Evolutionary conservation across 2,888 invertebrate species (phyloP).

Genomic region (Tenthredo mesomela): DNA sequence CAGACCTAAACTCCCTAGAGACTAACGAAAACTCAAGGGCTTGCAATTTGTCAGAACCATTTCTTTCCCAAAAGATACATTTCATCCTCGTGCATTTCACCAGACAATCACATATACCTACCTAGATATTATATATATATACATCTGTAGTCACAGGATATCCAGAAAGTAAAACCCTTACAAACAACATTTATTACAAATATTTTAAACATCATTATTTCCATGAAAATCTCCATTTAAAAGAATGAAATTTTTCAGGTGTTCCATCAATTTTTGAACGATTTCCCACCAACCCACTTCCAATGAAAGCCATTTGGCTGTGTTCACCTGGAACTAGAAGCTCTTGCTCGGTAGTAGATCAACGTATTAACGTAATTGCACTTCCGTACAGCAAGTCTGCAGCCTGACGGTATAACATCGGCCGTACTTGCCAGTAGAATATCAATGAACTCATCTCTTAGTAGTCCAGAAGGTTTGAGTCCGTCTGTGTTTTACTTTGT

Average conservation of each 20-base stretch:
- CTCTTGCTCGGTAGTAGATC: slow-evolving; percentile 67
- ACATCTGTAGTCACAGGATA: background rate
- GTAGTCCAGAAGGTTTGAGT: background rate
- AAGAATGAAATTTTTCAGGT: background rate
- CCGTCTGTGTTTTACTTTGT: background rate
- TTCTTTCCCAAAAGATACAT: slow-evolving; percentile 31
- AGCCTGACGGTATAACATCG: slow-evolving; percentile 61
- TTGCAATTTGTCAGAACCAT: slow-evolving; percentile 39
- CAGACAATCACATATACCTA: background rate
- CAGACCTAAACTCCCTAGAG: background rate
- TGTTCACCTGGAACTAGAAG: slow-evolving; percentile 10
- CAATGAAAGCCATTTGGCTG: background rate
- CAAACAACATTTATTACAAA: background rate
- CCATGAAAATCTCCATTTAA: background rate
- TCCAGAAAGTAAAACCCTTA: background rate
- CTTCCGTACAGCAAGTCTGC: slow-evolving; percentile 61
- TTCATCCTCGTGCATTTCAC: background rate
- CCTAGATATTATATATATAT: too few relatives aligned
- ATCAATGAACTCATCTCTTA: slow-evolving; percentile 65
- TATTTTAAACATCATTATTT: background rate
- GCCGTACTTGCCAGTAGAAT: slow-evolving; percentile 63
- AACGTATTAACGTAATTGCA: slow-evolving; percentile 71
- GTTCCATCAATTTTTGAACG: background rate
- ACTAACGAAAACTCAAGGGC: slow-evolving; percentile 21
- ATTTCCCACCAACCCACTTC: background rate